Conservation (phyloP, 2,888 invertebrate genomes). For the Chironomus tentans region DNA sequence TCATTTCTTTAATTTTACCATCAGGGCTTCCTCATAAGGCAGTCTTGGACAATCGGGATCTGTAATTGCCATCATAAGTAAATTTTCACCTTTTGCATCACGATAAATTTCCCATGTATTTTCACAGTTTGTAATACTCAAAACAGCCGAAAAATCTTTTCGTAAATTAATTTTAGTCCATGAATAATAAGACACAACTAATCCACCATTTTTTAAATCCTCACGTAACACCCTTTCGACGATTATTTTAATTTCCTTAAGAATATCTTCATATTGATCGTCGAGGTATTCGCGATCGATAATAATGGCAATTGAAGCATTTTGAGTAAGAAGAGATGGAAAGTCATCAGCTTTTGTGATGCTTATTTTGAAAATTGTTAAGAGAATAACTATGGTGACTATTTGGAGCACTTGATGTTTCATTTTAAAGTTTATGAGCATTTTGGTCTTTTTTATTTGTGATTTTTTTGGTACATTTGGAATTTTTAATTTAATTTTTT, state of each 20-base stretch:
- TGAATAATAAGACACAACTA: conserved; percentile 57
- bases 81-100: conserved; percentile 51
- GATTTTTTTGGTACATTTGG: no score
- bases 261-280: conserved; percentile 48
- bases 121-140: conserved; percentile 64
- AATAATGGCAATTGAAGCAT: conserved; percentile 67
- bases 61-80: conserved; percentile 65
- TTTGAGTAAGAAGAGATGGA: conserved; percentile 61
- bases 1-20: no score
- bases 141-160: conserved; percentile 61
- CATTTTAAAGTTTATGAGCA: no score
- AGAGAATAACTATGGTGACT: no score
- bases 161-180: conserved; percentile 61
- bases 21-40: conserved; percentile 56
- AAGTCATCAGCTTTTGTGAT: conserved; percentile 46
- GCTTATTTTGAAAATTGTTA: no score
- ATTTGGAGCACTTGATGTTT: no score
- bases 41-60: conserved; percentile 72
- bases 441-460: no score
- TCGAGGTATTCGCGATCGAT: conserved; percentile 59
- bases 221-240: conserved; percentile 55
- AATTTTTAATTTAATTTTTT: no score
- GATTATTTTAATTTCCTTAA: conserved; percentile 51
- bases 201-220: conserved; percentile 57
- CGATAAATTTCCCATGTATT: conserved; percentile 65